Evolutionary conservation across 2,113 vertebrate species (phyloP), one percentile per base, ranked within the genome.

Genomic region (Oceanodroma tethys): DNA sequence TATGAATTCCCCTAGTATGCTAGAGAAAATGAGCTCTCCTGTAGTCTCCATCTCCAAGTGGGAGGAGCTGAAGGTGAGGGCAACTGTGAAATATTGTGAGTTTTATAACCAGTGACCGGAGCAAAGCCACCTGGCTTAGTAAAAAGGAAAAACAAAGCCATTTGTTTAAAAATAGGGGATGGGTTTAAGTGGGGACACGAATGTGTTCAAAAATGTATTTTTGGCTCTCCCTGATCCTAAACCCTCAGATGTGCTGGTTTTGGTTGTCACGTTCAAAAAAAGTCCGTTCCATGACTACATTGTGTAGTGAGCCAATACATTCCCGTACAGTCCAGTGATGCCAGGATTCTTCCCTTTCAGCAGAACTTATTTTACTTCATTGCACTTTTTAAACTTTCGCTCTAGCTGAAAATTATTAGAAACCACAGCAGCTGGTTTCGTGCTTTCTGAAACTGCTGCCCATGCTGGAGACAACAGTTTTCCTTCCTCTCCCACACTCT

Each of bases 281-380:
- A 0, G 0, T 25, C 34, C 26, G 17, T 65, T 78, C 45, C 30
- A 8, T 23, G 36, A 36, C n/a, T 79, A 8, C 7, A 8, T 3
- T 66, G 16, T 3, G 5, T 40, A 32, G 11, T 16, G 11, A 70
- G 36, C 20, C 30, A 66, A 13, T 11, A 43, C 1, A 0, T 27
- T 71, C 23, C 27, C 6, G 1, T 17, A 13, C 13, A 36, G 38
- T 13, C 14, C 48, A 71, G 38, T 3, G 4, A 38, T 48, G 26
- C 4, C 63, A 71, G 21, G 47, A 38, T 67, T 88, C 25, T 70
- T 22, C 10, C 18, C 2, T n/a, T 66, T 60, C 36, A 70, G 15
- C 19, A 52, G 26, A 74, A 65, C 59, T 65, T 79, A 30, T 85
- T 88, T 88, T 42, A 75, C 3, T 45, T 56, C 45, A 56, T 47